These are phyloP conservation scores for Nephrotoma flavescens DNA, from an alignment of 2,888 invertebrate species.

Conservation along the genomic window DNA sequence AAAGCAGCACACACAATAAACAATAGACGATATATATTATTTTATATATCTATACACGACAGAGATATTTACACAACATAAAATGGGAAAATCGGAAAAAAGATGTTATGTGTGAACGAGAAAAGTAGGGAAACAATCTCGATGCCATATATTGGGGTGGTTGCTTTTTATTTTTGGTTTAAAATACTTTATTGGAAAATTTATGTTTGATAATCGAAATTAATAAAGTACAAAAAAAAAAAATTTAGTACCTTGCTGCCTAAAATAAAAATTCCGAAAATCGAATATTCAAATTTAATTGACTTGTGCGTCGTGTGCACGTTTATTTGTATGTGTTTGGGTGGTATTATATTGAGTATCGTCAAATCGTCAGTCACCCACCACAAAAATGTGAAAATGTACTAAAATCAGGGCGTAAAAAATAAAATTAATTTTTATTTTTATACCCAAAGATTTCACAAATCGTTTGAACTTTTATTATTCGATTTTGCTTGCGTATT, in stretches of 20 bases:
- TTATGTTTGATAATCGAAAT: neutral
- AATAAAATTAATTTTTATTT: neutral
- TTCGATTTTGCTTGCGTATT: neutral
- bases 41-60: neutral
- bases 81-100: neutral
- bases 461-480: neutral
- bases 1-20: neutral
- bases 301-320: neutral
- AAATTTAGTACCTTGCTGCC: neutral
- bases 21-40: neutral
- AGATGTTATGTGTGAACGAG: neutral
- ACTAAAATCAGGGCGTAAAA: neutral
- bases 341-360: neutral
- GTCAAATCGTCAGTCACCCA: neutral
- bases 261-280: neutral
- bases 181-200: neutral
- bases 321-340: no score
- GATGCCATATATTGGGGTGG: neutral
- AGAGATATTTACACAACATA: neutral
- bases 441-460: neutral
- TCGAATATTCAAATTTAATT: neutral
- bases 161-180: neutral
- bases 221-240: neutral
- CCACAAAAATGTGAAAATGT: neutral
- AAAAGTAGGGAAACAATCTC: neutral